Evolutionary conservation across 2,113 vertebrate genomes (phyloP).

Genomic region (Seriola dumerili): DNA sequence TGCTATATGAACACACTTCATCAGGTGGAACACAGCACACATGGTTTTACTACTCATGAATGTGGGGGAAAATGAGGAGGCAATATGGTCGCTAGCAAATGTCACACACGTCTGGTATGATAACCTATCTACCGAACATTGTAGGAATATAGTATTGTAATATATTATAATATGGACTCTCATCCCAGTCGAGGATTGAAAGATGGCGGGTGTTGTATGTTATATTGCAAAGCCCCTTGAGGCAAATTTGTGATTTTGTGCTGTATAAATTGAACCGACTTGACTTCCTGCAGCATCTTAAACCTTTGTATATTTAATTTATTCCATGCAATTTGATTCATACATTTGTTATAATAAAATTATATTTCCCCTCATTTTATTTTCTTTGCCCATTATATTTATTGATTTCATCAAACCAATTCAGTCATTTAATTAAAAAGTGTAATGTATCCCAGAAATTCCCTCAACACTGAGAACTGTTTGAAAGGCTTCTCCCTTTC

Average conservation of each 20-base stretch:
- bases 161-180: background rate
- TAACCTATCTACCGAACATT: background rate
- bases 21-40: constrained; percentile 47
- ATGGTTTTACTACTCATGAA: constrained; percentile 1
- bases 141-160: background rate
- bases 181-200: background rate
- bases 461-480: background rate
- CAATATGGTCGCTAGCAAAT: constrained; percentile 1
- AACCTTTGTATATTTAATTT: background rate
- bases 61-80: constrained; percentile 26
- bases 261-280: background rate
- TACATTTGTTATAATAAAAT: background rate
- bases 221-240: background rate
- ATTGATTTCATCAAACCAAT: constrained; percentile 12
- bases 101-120: background rate
- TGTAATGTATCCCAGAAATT: background rate
- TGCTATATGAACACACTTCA: constrained; percentile 55
- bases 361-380: background rate
- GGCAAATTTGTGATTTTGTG: background rate
- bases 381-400: background rate
- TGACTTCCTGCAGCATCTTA: background rate
- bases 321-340: background rate
- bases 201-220: background rate
- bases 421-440: background rate
- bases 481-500: background rate